Evolutionary conservation across 2,113 vertebrate species (phyloP).

Genomic region (Rallus limicola): DNA sequence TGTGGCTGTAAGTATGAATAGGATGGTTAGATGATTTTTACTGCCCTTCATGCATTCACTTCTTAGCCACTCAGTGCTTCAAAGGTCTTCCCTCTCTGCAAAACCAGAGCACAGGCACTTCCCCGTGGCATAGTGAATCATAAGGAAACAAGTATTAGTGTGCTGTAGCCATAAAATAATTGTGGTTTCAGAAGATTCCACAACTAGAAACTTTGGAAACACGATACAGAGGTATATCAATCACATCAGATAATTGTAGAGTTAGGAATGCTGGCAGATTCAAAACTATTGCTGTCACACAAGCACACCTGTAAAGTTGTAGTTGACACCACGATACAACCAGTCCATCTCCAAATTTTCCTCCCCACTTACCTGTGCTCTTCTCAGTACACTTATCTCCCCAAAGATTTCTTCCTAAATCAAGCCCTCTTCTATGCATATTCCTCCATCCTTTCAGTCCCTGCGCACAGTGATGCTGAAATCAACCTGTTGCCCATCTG

Average conservation of each 20-base stretch:
- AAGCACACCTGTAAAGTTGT: background rate
- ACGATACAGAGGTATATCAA: too few relatives aligned
- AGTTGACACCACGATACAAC: background rate
- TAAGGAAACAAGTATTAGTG: background rate
- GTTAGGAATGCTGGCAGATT: background rate
- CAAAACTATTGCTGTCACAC: background rate
- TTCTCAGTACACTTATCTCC: background rate
- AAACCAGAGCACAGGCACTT: background rate
- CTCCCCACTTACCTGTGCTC: background rate
- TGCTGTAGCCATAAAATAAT: background rate
- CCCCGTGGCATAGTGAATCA: background rate
- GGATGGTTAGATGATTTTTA: background rate
- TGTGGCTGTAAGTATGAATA: background rate
- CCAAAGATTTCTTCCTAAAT: background rate
- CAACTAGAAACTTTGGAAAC: background rate
- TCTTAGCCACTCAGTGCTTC: background rate
- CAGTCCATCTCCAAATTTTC: background rate
- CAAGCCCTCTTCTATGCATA: background rate
- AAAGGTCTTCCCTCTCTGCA: background rate
- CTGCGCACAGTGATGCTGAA: background rate
- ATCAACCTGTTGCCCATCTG: too few relatives aligned
- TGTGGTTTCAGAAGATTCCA: background rate
- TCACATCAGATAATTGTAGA: background rate
- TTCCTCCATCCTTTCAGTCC: background rate
- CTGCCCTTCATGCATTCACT: background rate